These are phyloP conservation scores for Nematopogon swammerdamellus DNA, from an alignment of 2,888 invertebrate species.

Conservation along the genomic window DNA sequence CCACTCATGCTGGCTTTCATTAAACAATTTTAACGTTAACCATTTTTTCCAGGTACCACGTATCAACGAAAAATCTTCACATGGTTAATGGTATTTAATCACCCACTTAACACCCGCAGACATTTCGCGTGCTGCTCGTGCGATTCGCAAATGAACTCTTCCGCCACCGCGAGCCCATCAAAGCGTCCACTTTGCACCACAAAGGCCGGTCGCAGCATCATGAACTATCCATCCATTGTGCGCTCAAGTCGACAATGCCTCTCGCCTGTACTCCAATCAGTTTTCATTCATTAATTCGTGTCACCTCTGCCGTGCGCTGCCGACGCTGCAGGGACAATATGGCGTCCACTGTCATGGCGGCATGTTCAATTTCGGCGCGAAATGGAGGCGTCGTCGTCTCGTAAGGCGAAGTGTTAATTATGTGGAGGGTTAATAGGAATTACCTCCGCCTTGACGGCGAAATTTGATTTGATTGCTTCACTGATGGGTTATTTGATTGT, in stretches of 20 bases:
- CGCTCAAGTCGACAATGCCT: neutral
- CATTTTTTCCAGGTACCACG: too few species aligned
- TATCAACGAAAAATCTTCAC: too few species aligned
- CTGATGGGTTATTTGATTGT: too few species aligned
- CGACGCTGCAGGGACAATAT: constrained; percentile 4
- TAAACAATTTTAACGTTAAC: too few species aligned
- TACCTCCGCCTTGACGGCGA: neutral
- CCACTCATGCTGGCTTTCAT: too few species aligned
- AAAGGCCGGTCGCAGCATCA: neutral
- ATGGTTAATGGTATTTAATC: too few species aligned
- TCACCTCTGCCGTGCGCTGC: constrained; percentile 7
- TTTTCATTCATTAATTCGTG: constrained; percentile 10
- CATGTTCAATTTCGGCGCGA: neutral
- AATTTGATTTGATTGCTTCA: too few species aligned
- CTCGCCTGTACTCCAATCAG: constrained; percentile 6
- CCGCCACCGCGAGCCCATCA: neutral
- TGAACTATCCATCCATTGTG: neutral
- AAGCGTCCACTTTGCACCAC: neutral
- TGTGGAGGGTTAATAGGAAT: neutral
- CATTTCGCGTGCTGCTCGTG: too few species aligned
- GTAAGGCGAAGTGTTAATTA: neutral
- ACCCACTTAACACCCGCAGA: too few species aligned
- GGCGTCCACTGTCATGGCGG: neutral
- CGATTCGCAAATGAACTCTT: too few species aligned
- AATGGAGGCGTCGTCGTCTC: neutral